A percentile compares a stretch with the other conserved stretches of the same genome.
phyloP scores from a whole-genome alignment of 2,113 vertebrate genomes.

The Phasianus colchicus region DNA sequence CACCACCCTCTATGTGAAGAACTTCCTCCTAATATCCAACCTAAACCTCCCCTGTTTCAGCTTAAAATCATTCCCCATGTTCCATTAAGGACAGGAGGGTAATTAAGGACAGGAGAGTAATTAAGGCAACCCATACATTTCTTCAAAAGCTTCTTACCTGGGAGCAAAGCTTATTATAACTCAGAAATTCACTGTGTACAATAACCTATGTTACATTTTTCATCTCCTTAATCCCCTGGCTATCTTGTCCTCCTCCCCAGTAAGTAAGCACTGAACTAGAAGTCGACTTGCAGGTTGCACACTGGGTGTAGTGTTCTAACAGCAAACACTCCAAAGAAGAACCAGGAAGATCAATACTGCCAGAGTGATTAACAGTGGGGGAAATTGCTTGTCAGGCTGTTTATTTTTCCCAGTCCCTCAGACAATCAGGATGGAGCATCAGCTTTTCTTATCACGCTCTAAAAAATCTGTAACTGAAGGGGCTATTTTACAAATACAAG shows the following conservation, averaged over 20 bases:
- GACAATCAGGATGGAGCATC: background rate
- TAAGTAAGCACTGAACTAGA: background rate
- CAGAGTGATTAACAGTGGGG: background rate
- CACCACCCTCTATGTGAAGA: no score
- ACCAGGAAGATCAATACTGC: background rate
- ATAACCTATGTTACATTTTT: background rate
- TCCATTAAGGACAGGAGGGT: background rate
- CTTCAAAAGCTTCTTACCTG: background rate
- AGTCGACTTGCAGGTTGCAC: accelerated
- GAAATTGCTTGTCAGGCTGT: background rate
- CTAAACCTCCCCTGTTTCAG: no score
- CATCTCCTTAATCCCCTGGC: background rate
- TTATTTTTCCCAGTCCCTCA: background rate
- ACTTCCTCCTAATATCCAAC: no score
- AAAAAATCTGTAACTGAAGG: background rate
- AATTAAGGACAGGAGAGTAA: background rate
- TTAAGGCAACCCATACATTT: background rate
- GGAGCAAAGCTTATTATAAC: background rate
- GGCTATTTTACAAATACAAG: background rate
- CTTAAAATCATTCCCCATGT: no score
- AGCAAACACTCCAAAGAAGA: background rate
- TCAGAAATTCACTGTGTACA: background rate
- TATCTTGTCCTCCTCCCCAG: background rate
- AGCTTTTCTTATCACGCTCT: background rate
- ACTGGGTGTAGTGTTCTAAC: background rate